phyloP scores from a whole-genome alignment of 2,888 invertebrate genomes.

The Electrophaes corylata region DNA sequence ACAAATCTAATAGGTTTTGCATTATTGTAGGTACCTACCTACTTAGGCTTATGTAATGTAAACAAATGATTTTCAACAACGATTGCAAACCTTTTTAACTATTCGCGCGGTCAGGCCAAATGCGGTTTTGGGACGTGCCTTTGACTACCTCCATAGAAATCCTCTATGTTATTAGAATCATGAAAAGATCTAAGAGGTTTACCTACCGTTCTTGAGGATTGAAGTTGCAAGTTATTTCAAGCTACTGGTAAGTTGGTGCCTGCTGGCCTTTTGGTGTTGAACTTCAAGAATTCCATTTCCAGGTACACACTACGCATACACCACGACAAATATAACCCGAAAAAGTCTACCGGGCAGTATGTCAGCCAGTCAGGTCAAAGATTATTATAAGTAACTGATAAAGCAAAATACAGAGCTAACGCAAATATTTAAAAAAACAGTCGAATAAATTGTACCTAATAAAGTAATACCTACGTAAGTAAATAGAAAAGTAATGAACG shows the following conservation, averaged over 20 bases:
- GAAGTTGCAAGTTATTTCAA: no score
- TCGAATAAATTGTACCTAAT: neutral
- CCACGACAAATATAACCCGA: no score
- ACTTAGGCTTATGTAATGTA: slow-evolving; percentile 23
- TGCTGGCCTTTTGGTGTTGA: no score
- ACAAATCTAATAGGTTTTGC: slow-evolving; percentile 19
- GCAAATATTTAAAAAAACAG: neutral
- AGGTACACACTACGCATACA: no score
- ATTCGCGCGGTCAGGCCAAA: neutral
- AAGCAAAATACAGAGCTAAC: neutral
- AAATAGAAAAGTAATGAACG: slow-evolving; percentile 19
- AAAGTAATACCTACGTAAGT: neutral
- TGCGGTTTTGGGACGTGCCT: neutral
- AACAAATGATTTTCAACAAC: slow-evolving; percentile 18
- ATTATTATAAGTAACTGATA: no score
- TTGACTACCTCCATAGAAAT: neutral
- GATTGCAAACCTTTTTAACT: slow-evolving; percentile 3
- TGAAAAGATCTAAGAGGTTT: neutral
- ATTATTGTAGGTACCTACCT: no score
- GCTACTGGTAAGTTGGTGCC: no score
- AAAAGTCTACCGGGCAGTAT: no score
- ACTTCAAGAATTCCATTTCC: no score
- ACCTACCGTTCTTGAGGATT: no score
- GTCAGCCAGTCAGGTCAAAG: no score
- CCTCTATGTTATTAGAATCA: no score